Percentiles rank a stretch among this genome's conserved stretches.
These are phyloP conservation scores for Megaceryle torquata DNA, from an alignment of 2,113 vertebrate genomes.

Conservation along the genomic window DNA sequence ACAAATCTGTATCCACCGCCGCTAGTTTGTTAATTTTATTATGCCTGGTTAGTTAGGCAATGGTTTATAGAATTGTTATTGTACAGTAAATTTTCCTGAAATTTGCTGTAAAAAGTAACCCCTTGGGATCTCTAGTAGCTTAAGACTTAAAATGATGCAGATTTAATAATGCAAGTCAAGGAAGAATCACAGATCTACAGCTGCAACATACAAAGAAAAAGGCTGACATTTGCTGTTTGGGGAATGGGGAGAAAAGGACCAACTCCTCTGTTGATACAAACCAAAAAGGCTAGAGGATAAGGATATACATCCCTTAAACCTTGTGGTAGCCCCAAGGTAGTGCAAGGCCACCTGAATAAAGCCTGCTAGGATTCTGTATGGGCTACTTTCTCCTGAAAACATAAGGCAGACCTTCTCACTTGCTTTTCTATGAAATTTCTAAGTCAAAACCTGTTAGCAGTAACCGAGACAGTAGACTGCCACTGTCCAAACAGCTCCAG, in stretches of 20 bases:
- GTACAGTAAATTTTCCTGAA: neutral
- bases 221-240: neutral
- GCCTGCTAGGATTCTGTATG: neutral
- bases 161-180: neutral
- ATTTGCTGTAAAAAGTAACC: neutral
- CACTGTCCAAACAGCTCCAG: neutral
- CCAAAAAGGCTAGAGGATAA: neutral
- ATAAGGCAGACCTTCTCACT: neutral
- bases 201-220: neutral
- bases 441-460: neutral
- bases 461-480: neutral
- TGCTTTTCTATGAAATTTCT: neutral
- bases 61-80: neutral
- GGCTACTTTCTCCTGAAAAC: neutral
- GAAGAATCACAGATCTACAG: neutral
- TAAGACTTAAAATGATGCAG: neutral
- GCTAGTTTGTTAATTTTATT: neutral
- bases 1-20: neutral
- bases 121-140: neutral
- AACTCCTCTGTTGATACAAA: neutral
- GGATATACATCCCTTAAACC: neutral
- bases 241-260: neutral
- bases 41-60: neutral
- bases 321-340: neutral
- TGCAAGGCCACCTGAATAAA: neutral